Conservation (phyloP, 2,888 invertebrate species). For the Phania funesta region DNA sequence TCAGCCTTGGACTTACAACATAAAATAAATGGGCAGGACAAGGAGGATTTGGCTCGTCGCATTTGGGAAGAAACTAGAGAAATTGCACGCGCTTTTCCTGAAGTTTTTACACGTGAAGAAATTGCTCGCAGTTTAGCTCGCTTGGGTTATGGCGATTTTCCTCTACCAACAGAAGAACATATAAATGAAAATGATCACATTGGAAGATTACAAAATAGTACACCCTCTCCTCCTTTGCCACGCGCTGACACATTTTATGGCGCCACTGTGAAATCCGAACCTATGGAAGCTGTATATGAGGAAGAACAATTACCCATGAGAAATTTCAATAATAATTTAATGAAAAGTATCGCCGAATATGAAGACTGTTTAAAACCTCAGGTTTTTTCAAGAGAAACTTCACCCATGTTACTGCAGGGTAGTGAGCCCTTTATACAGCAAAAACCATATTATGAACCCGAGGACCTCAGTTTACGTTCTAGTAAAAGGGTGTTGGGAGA, state of each 20-base stretch:
- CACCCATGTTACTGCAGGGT: conserved; percentile 53
- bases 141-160: conserved; percentile 76
- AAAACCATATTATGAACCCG: conserved; percentile 70
- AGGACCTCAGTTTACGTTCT: conserved; percentile 75
- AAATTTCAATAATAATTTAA: conserved; percentile 75
- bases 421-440: conserved; percentile 51
- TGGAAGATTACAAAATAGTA: not conserved
- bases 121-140: conserved; percentile 76
- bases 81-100: conserved; percentile 78
- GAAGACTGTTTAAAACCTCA: conserved; percentile 74
- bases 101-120: conserved; percentile 78
- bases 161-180: conserved; percentile 70
- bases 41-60: conserved; percentile 76
- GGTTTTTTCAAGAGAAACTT: conserved; percentile 68
- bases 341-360: conserved; percentile 76
- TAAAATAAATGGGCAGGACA: conserved; percentile 70
- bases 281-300: conserved; percentile 44
- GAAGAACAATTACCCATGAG: conserved; percentile 64
- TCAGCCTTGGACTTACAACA: conserved; percentile 43
- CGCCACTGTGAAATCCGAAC: conserved; percentile 68
- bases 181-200: conserved; percentile 64
- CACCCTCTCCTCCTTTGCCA: conserved; percentile 52
- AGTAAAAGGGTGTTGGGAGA: conserved; percentile 72
- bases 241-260: conserved; percentile 54
- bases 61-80: conserved; percentile 78